Base-by-base conservation (phyloP, 2,888 invertebrate species). In the Campoletis raptor region DNA sequence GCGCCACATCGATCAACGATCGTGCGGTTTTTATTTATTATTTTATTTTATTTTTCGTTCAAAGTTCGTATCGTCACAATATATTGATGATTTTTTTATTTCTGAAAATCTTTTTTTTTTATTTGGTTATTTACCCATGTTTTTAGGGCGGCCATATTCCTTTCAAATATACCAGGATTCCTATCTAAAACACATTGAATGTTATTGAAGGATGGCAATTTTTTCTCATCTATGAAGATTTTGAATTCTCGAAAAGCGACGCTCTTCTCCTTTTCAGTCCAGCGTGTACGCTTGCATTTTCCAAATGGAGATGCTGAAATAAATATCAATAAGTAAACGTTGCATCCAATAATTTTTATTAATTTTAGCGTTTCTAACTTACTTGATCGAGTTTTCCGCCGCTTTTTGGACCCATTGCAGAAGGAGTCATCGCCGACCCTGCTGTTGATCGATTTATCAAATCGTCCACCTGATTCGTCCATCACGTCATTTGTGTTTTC, bases 271-370 rank as follows among this genome's bases (percentile, higher is more conserved):
- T 72, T 12, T 5, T 1, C 40, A 12, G 42, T 83, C 83, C 85
- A 85, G 15, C 48, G 66, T 6, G 24, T 42, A 40, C 78, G 72
- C 18, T 12, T 64, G 21, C 78, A 61, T 40, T 73, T 74, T 1
- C 74, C 85, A n/a, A 61, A 83, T 70, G 82, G 82, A 2, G 85
- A 85, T 6, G 77, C 82, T 85, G 52, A 36, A 85, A 81, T 10
- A 72, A 85, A 70, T 67, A 67, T 37, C 21, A 73, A 57, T 6
- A 40, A 7, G 61, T 61, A 5, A 54, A 9, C n/a, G 15, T 15
- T 24, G 15, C 5, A 6, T 24, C 12, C 64, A 24, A 64, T 36
- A 36, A 64, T 3, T 12, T 30, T 24, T 36, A n/a, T 15, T 64
- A 6, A 64, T 36, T 15, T 36, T 1, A 64, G 30, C 8, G 4